Percentiles rank a stretch among this genome's conserved stretches.
phyloP scores from a whole-genome alignment of 2,797 vertebrate genomes.

The Clamator glandarius region DNA sequence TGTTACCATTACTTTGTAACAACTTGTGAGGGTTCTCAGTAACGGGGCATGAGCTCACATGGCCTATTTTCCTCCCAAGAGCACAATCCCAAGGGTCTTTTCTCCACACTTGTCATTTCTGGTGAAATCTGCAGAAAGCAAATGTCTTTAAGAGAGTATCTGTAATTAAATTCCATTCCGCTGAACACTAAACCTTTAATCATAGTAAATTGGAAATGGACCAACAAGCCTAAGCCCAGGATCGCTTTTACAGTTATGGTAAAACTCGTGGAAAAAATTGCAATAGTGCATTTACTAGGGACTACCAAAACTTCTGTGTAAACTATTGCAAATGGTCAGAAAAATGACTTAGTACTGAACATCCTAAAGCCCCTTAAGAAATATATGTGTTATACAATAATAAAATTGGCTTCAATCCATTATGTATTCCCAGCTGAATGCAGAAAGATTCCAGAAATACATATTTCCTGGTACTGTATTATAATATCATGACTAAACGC shows the following conservation, averaged over 20 bases:
- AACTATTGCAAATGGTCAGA: background rate
- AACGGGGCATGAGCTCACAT: background rate
- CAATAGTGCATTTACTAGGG: background rate
- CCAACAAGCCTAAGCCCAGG: background rate
- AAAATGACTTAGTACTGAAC: background rate
- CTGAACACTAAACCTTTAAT: background rate
- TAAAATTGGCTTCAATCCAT: background rate
- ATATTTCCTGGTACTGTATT: background rate
- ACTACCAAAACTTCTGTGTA: background rate
- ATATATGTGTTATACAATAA: background rate
- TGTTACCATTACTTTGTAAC: background rate
- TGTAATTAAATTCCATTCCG: background rate
- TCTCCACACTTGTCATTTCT: background rate
- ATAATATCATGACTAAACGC: background rate
- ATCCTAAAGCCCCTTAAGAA: background rate
- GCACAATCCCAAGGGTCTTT: background rate
- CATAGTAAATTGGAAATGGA: background rate
- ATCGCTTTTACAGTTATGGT: background rate
- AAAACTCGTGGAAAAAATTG: background rate
- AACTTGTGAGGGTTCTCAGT: background rate
- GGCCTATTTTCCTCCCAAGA: background rate
- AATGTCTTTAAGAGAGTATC: background rate
- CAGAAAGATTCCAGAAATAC: background rate
- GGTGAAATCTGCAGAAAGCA: background rate
- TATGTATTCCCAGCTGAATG: background rate